These are phyloP conservation scores for Cecidostiba fungosa DNA, from an alignment of 2,888 invertebrate genomes.

Conservation along the genomic window DNA sequence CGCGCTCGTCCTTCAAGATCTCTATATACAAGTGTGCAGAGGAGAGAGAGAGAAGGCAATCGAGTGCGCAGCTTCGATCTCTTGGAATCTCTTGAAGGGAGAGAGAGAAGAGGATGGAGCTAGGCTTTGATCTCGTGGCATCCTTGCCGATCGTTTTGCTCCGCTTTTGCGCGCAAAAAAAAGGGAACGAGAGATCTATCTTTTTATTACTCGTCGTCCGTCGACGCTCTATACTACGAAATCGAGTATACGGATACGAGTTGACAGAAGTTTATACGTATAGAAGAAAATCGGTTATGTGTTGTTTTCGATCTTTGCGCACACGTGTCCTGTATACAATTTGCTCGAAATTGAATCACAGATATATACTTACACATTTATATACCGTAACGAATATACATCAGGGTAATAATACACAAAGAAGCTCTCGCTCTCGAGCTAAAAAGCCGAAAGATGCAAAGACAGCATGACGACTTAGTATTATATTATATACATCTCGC, in stretches of 20 bases:
- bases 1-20: conserved; percentile 14
- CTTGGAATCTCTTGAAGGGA: conserved; percentile 49
- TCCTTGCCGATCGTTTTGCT: conserved; percentile 39
- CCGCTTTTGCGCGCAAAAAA: conserved; percentile 9
- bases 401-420: not conserved
- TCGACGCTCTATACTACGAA: not conserved
- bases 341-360: too few species aligned
- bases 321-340: too few species aligned
- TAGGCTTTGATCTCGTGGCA: conserved; percentile 44
- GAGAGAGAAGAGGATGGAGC: conserved; percentile 12
- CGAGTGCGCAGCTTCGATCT: conserved; percentile 59
- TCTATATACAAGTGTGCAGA: not conserved
- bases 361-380: not conserved
- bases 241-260: not conserved
- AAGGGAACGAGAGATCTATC: not conserved
- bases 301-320: not conserved
- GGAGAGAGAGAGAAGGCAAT: conserved; percentile 52
- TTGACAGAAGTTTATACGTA: not conserved
- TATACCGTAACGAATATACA: not conserved
- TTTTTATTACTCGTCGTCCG: not conserved
- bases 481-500: not conserved
- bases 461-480: conserved; percentile 57
- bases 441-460: conserved; percentile 41
- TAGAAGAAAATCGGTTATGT: not conserved
- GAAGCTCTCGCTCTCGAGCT: not conserved